Evolutionary conservation across 30 jellyfish, hydroid and myxozoan genomes (phyloP), one percentile per base, ranked within the genome.

Genomic region (Phacellophora camtschatica): DNA sequence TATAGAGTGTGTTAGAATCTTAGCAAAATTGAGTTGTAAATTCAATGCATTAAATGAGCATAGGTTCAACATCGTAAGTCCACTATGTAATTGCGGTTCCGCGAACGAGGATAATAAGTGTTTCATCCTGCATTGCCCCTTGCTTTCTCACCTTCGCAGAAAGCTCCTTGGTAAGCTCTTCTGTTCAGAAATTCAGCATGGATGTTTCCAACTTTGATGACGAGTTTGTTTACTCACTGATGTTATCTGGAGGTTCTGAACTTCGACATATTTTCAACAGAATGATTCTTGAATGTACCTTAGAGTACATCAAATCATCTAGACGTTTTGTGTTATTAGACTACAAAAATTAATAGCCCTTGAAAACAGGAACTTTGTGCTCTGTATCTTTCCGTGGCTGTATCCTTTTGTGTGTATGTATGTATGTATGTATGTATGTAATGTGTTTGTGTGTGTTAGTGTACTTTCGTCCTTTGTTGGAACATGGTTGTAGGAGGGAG

Each of bases 71-170:
- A 24, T 2, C 63, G 56, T 42, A 2, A 72, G 75, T 72, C 85
- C 74, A 46, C 71, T 71, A 3, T 71, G 57, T 34, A 48, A 71
- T 24, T 71, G 85, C 74, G 73, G 85, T 53, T 43, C 85, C 15
- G 74, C 55, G 27, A 71, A 42, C 32, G 74, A 71, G 55, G 85
- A 48, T 15, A 71, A 48, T 36, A 20, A 71, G 74, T 74, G 49
- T 48, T 45, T 46, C 85, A 73, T 48, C 85, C 74, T 71, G 74
- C 85, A 71, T 36, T 71, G 74, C 73, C 85, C 85, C 33, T 12
- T 48, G 85, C 49, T 42, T 27, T 0, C 6, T 13, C 29, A 71
- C 25, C 27, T 30, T 69, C 83, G 83, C 29, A 35, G 15, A 10
- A 42, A 71, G 8, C 85, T 71, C 74, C 74, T 22, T 71, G 74